Percentiles rank a stretch among this genome's conserved stretches.
Evolutionary conservation across 2,888 invertebrate species (phyloP).

Genomic region (Biston stratarius): DNA sequence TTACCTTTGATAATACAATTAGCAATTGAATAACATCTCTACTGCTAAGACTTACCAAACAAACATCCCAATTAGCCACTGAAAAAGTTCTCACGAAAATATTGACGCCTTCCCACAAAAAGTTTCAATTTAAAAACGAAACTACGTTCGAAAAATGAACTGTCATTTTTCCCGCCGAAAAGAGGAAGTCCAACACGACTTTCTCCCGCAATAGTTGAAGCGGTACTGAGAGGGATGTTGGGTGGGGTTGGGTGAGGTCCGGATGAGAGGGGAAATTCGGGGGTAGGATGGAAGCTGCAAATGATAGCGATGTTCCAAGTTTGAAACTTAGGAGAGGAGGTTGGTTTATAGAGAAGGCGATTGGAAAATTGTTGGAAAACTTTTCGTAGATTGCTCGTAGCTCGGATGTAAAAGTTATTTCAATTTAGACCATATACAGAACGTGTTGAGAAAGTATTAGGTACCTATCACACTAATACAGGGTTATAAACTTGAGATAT

Average conservation of each 20-base stretch:
- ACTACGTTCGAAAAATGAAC: conserved; percentile 57
- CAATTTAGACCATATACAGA: neutral
- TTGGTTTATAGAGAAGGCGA: conserved; percentile 45
- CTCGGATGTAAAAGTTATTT: conserved; percentile 11
- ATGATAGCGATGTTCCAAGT: conserved; percentile 67
- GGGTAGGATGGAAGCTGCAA: conserved; percentile 55
- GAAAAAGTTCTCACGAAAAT: conserved; percentile 27
- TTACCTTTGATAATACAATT: neutral
- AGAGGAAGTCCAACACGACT: conserved; percentile 49
- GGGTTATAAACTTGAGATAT: too few relatives aligned
- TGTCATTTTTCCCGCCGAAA: conserved; percentile 60
- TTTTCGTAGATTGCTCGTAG: conserved; percentile 18
- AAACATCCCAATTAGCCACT: conserved; percentile 20
- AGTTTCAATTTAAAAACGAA: conserved; percentile 39
- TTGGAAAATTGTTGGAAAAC: conserved; percentile 26
- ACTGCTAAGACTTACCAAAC: conserved; percentile 33
- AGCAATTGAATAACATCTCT: neutral
- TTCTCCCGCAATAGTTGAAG: conserved; percentile 52
- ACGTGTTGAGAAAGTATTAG: neutral
- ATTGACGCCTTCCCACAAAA: conserved; percentile 24
- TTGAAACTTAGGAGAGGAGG: conserved; percentile 56
- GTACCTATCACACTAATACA: too few relatives aligned
- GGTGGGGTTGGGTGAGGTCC: conserved; percentile 33
- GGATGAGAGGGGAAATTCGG: conserved; percentile 28
- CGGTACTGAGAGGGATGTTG: conserved; percentile 63